A percentile compares a stretch with the other conserved stretches of the same genome.
Conservation (phyloP, 1,140 invertebrate genomes). For the Rhopalosiphum maidis region DNA sequence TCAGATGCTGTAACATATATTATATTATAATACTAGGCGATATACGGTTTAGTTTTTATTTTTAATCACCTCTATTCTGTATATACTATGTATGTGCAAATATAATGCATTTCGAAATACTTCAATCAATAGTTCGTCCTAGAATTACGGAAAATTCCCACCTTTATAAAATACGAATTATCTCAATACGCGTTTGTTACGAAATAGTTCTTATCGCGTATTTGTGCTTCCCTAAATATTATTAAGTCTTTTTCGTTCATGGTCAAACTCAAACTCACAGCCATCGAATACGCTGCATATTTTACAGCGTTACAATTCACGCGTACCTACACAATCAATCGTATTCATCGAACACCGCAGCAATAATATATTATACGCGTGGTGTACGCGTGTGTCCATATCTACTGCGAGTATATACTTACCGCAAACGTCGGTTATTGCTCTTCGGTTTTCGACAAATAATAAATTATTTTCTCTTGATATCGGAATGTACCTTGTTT, state of each 20-base stretch:
- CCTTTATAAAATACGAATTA: not conserved
- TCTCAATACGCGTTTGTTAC: not conserved
- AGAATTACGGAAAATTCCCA: not conserved
- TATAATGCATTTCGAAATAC: not conserved
- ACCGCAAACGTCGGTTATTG: not conserved
- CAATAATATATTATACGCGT: not conserved
- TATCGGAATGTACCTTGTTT: slow-evolving; percentile 16
- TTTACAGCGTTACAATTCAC: not conserved
- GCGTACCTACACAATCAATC: not conserved
- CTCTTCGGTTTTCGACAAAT: not conserved
- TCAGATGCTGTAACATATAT: no score
- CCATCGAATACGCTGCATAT: not conserved
- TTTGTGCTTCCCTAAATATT: not conserved
- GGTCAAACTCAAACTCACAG: not conserved
- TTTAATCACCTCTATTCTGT: no score
- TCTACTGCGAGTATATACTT: not conserved
- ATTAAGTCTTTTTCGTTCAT: not conserved
- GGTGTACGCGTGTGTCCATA: not conserved
- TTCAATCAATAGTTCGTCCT: not conserved
- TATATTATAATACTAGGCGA: no score
- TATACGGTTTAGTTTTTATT: no score
- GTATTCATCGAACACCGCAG: not conserved
- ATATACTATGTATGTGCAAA: no score
- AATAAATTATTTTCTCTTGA: not conserved
- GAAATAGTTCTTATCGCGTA: not conserved